Evolutionary conservation across 2,797 vertebrate genomes (phyloP), one percentile per base, ranked within the genome.

Genomic region (Cetoscarus ocellatus): DNA sequence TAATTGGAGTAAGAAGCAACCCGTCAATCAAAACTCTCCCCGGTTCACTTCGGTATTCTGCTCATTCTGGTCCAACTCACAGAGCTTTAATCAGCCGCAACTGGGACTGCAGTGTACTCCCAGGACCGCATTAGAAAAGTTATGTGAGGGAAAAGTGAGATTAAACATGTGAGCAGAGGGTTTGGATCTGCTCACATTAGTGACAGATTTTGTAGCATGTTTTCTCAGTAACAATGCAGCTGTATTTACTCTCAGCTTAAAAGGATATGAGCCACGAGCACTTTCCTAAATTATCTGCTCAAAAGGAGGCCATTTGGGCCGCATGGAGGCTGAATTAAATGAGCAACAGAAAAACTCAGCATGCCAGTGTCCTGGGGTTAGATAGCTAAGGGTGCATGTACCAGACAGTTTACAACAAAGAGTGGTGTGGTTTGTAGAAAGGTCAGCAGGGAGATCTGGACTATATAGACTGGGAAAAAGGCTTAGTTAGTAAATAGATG

Each of bases 1-100:
- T 82, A 86, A 86, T 77, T 86, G 79, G 80, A 58, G 61, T 82
- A 86, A 86, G 74, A 86, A 80, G 75, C 69, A 58, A 27, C 53
- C 74, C 85, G 80, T 83, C 83, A 82, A 77, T 88, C 84, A 86
- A 59, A 73, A 53, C 34, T 50, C 27, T 67, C 7, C 38, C 57
- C 27, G 12, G 47, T 73, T 71, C 43, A 57, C 18, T 27, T 70
- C 3, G 0, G 47, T 71, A 73, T 84, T 51, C 61, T 70, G 57
- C 44, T 75, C 56, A 67, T 47, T 70, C 62, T 63, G 56, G 44
- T 67, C 19, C 55, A 67, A 63, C 49, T 48, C 57, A 71, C 57
- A 70, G 57, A 60, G 42, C 66, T 78, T 78, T 67, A 73, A 82
- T 85, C 71, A 80, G 67, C 48, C 45, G 14, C 58, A 45, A 10